Base-by-base conservation (phyloP, 2,888 invertebrate species). In the Eueremaeus valkanovi region DNA sequence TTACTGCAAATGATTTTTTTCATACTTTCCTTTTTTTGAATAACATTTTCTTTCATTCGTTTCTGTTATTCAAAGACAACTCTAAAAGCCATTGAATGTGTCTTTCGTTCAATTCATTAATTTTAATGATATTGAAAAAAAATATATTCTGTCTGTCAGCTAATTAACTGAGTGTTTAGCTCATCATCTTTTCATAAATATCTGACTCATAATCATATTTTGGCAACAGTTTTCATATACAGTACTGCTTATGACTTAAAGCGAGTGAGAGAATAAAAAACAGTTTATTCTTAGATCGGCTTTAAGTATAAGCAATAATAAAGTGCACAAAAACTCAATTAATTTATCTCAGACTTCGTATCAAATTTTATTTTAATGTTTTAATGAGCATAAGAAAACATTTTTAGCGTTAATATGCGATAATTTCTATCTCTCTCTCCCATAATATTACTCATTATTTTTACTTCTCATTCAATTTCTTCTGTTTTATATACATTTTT, bases 121-220 rank as follows among this genome's bases (percentile, higher is more conserved):
- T 29, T 58, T 58, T 58, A 58, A 58, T 58, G 29, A 58, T 29
- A 58, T 13, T 5, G 13, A 29, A 58, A 18, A 29, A 58, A 29
- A 58, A 16, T 58, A 27, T 24, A 45, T 29, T 58, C 18, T 29
- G 6, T 58, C 16, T n/a, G n/a, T n/a, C n/a, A n/a, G n/a, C n/a
- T 58, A 27, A 58, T 58, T 58, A 58, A 31, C 58, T 58, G 16
- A 58, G 9, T 55, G 55, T 55, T 55, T 21, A 55, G 24, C 55
- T 21, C 21, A 55, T 55, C 58, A 58, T 58, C 55, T 55, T 27
- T 55, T 21, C 55, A 55, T 55, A 55, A 55, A 55, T n/a, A n/a
- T 55, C 55, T 55, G 1, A 27, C 24, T 27, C 27, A 58, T 58
- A 58, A 58, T 58, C 11, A 29, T 29, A 0, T 58, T 58, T 58